Base-by-base conservation (phyloP, 64 coral and sea anemone species). In the Astreopora myriophthalma region DNA sequence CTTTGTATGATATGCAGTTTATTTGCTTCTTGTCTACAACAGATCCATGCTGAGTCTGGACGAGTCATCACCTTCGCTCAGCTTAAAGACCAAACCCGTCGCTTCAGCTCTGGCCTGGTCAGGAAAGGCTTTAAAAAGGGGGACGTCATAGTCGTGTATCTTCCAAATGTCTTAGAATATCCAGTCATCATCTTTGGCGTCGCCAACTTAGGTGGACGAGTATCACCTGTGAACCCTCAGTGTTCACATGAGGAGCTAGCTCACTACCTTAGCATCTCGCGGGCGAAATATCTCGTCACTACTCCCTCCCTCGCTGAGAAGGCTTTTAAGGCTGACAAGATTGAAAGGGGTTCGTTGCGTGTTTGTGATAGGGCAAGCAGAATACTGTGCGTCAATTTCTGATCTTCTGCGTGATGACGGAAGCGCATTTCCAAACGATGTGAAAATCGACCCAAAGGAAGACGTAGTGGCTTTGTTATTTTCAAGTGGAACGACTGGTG, bases 51-150 rank as follows among this genome's bases (percentile, higher is more conserved):
- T 3, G 29, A 19, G 1, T 79, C 91, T n/a, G 91, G 84, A n/a
- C 51, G 84, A 23, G 79, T 52, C 3, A 35, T 87, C 60, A 78
- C 91, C 1, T 93, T 65, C 71, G 19, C 34, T 48, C 29, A 35
- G 10, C 60, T 93, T 5, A 87, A 79, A 19, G 91, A 93, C 31
- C 69, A 74, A 70, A 20, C 49, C 8, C 65, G 24, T 51, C 85
- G 77, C 12, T 78, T 74, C 44, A 86, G 91, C 8, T 92, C 90
- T 52, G 82, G 49, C 0, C 52, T 92, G 70, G 49, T 55, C 25
- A 75, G 55, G 48, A 66, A 71, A 92, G 90, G 82, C 23, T 92
- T 92, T 48, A 64, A 78, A 33, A 92, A 92, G 76, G 90, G 90
- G 6, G 90, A 92, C 13, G 71, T 92, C 1, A 62, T 92, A 2